These are phyloP conservation scores for Aspidoscelis tigris DNA, from an alignment of 2,113 vertebrate species.

Conservation along the genomic window DNA sequence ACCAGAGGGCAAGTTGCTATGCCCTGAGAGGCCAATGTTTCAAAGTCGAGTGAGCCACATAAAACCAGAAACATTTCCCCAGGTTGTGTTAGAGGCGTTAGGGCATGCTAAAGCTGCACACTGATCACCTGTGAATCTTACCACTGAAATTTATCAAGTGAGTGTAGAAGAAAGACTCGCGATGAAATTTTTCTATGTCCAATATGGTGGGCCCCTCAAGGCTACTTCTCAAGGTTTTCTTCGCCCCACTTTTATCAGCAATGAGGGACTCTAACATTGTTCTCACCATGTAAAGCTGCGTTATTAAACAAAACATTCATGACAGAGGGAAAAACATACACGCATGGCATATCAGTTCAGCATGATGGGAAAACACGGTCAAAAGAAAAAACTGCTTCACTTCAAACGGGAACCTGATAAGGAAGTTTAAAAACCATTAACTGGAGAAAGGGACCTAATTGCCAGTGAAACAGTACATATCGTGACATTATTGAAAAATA, in stretches of 20 bases:
- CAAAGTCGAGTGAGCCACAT: slow-evolving; percentile 56
- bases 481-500: slow-evolving; percentile 68
- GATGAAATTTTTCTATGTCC: slow-evolving; percentile 93
- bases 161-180: slow-evolving; percentile 94
- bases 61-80: slow-evolving; percentile 71
- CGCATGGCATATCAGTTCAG: slow-evolving; percentile 73
- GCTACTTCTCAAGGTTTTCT: slow-evolving; percentile 92
- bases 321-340: slow-evolving; percentile 70
- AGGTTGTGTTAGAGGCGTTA: slow-evolving; percentile 76
- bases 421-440: slow-evolving; percentile 41
- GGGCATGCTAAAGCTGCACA: slow-evolving; percentile 75
- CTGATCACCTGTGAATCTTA: slow-evolving; percentile 80
- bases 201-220: slow-evolving; percentile 92
- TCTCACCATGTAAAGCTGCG: slow-evolving; percentile 91
- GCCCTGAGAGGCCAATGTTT: slow-evolving; percentile 52
- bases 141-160: slow-evolving; percentile 94
- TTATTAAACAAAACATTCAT: slow-evolving; percentile 72
- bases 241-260: slow-evolving; percentile 92
- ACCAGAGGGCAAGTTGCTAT: background rate
- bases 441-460: slow-evolving; percentile 45
- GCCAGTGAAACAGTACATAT: slow-evolving; percentile 62
- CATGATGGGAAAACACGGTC: slow-evolving; percentile 53
- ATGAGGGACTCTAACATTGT: slow-evolving; percentile 94
- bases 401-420: slow-evolving; percentile 56
- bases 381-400: slow-evolving; percentile 67